Percentiles rank a stretch among this genome's conserved stretches.
Evolutionary conservation across 2,113 vertebrate species (phyloP).

Genomic region (Clarias macrocephalus): DNA sequence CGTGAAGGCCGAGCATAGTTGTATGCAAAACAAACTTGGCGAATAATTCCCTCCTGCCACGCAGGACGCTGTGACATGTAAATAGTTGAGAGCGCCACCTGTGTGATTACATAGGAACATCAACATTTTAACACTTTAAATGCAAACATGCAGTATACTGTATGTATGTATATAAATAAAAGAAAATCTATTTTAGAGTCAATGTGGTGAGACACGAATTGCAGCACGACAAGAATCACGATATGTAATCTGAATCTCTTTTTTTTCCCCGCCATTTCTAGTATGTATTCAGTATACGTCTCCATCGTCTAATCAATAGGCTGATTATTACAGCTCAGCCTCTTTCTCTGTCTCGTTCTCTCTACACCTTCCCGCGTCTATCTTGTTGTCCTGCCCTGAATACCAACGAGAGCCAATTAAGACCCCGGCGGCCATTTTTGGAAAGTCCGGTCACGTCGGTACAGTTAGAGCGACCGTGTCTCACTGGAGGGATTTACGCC

Average conservation of each 20-base stretch:
- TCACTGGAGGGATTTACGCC: conserved; percentile 44
- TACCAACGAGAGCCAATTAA: conserved; percentile 53
- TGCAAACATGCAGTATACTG: too few species aligned
- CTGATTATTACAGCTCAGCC: conserved; percentile 17
- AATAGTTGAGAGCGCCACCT: too few species aligned
- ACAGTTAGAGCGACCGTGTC: conserved; percentile 9
- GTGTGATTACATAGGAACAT: too few species aligned
- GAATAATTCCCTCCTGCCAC: too few species aligned
- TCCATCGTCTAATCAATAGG: conserved; percentile 10
- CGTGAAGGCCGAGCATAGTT: too few species aligned
- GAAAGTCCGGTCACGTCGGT: conserved; percentile 42
- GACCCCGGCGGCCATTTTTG: conserved; percentile 37
- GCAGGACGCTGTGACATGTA: too few species aligned
- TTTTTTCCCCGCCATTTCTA: too few species aligned
- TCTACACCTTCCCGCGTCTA: not conserved
- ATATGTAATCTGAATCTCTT: too few species aligned
- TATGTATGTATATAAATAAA: too few species aligned
- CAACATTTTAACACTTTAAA: too few species aligned
- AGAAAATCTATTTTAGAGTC: not conserved
- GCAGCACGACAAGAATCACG: too few species aligned
- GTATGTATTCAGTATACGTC: not conserved
- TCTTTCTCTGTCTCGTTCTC: not conserved
- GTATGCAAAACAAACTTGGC: too few species aligned
- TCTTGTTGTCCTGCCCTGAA: conserved; percentile 44
- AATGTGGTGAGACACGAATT: not conserved